phyloP scores from a whole-genome alignment of 2,797 vertebrate species.

The Pelodytes ibericus region DNA sequence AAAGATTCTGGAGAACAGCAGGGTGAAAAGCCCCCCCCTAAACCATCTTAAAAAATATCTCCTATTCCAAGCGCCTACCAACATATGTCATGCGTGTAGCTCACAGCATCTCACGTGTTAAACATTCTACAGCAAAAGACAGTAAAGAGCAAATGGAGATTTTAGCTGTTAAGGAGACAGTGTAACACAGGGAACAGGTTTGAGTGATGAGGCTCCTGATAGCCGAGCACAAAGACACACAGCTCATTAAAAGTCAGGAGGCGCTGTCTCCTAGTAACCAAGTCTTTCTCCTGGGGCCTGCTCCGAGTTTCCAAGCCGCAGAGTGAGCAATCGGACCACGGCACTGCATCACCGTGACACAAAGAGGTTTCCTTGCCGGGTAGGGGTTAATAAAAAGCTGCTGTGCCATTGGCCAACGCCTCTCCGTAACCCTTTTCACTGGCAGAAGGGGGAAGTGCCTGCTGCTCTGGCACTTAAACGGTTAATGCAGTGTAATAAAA shows the following conservation, averaged over 20 bases:
- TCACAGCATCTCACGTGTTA: neutral
- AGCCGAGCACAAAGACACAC: neutral
- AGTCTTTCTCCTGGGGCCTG: slow-evolving; percentile 53
- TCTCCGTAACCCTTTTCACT: too few relatives aligned
- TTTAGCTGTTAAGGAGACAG: too few relatives aligned
- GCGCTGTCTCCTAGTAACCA: slow-evolving; percentile 59
- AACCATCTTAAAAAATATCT: too few relatives aligned
- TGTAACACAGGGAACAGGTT: slow-evolving; percentile 10
- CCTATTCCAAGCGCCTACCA: too few relatives aligned
- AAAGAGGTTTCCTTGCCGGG: too few relatives aligned
- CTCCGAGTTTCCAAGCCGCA: slow-evolving; percentile 52
- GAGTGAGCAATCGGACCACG: neutral
- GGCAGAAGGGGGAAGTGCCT: too few relatives aligned
- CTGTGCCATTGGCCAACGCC: neutral
- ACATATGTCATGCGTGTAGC: too few relatives aligned
- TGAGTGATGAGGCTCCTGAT: rapidly evolving
- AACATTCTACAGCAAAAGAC: neutral
- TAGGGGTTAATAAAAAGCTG: neutral
- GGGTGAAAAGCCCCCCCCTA: too few relatives aligned
- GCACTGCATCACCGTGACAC: slow-evolving; percentile 4
- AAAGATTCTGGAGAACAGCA: too few relatives aligned
- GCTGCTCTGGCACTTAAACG: neutral
- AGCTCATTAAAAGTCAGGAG: slow-evolving; percentile 60
- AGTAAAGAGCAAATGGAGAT: neutral
- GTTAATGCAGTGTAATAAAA: too few relatives aligned